Base-by-base conservation (phyloP, 2,797 vertebrate species). In the Oceanodroma leucorhoa region DNA sequence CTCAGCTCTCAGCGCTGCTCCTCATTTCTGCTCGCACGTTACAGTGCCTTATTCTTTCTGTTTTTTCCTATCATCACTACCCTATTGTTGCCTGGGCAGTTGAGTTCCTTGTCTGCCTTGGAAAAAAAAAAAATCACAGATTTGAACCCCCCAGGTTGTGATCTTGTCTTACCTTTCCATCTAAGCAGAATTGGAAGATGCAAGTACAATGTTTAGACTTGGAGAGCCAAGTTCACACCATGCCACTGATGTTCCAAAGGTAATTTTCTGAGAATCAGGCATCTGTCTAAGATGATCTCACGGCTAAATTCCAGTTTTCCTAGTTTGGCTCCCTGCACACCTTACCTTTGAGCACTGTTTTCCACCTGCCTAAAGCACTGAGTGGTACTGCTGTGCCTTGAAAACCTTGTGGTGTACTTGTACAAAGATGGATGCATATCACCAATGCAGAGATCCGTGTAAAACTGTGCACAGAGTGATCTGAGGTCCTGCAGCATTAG, bases 211-310 rank as follows among this genome's bases (percentile, higher is more conserved):
- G 27, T 0, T 71, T 84, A 91, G 54, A 73, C 55, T 58, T 0
- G 0, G 18, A 66, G 3, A 77, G 46, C 23, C 58, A 87, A 73
- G 18, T 72, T 92, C 48, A 66, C 11, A 69, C n/a, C 0, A 0
- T 45, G 71, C n/a, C 48, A 51, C 6, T 81, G 61, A 60, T 61
- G 29, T 38, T 51, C 50, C 62, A 85, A 55, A 67, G 23, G 78
- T 6, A 87, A 62, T 92, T 78, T 86, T 81, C 53, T 41, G 32
- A 92, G 72, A 89, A 92, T 50, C 8, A 75, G 30, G 46, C 29
- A 53, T 18, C 38, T 67, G 30, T 19, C 34, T 87, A 82, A 76
- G 32, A 21, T 55, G 43, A 79, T 87, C 34, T 71, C 41, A 41
- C 26, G 22, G 53, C 29, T 70, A 34, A 61, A 58, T 58, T 78